A percentile compares a stretch with the other conserved stretches of the same genome.
Evolutionary conservation across 2,113 vertebrate genomes (phyloP).

Genomic region (Entelurus aequoreus): DNA sequence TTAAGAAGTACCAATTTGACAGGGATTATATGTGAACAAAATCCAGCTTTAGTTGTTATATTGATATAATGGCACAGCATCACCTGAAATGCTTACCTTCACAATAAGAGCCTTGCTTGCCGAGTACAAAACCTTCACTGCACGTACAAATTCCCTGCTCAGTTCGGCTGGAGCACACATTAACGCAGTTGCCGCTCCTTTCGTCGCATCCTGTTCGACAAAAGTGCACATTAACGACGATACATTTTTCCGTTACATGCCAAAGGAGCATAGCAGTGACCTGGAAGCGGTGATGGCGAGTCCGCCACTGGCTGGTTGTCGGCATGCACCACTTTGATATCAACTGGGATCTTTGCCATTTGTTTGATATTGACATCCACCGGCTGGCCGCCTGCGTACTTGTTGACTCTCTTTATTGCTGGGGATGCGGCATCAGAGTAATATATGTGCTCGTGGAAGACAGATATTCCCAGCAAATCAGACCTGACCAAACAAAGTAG

Average conservation of each 20-base stretch:
- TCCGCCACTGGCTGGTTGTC: constrained; percentile 67
- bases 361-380: constrained; percentile 67
- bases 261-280: constrained; percentile 24
- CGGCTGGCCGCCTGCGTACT: constrained; percentile 76
- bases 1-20: no score
- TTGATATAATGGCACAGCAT: neutral
- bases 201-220: constrained; percentile 57
- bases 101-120: constrained; percentile 75
- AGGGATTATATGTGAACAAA: no score
- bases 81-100: constrained; percentile 74
- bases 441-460: constrained; percentile 80
- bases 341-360: constrained; percentile 61
- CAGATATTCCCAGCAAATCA: constrained; percentile 66
- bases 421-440: constrained; percentile 73
- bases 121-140: constrained; percentile 76
- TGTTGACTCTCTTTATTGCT: constrained; percentile 76
- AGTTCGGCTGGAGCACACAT: constrained; percentile 60
- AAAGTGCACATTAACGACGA: neutral
- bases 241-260: neutral
- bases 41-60: no score
- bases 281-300: constrained; percentile 28
- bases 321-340: constrained; percentile 79
- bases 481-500: constrained; percentile 56
- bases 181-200: constrained; percentile 61
- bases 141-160: constrained; percentile 70